These are phyloP conservation scores for Psilopogon haemacephalus DNA, from an alignment of 2,113 vertebrate species.

Conservation along the genomic window DNA sequence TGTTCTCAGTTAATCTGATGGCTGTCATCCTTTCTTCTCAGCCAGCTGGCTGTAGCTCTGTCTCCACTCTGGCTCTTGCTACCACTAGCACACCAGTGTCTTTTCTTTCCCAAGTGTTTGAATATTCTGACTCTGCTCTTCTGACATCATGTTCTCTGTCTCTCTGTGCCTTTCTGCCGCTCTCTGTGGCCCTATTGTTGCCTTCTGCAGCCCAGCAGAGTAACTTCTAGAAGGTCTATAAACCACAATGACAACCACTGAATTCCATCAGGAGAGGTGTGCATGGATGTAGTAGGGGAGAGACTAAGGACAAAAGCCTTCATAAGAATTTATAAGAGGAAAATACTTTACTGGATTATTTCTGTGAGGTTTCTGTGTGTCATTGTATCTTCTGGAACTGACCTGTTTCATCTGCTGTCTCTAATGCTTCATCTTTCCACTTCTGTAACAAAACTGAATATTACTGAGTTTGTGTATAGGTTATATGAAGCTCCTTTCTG, in stretches of 20 bases:
- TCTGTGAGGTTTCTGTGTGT: not conserved
- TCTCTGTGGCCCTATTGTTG: not conserved
- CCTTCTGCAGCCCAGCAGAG: not conserved
- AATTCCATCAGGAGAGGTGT: not conserved
- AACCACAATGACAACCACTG: not conserved
- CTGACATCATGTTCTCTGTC: not conserved
- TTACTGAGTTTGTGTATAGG: not conserved
- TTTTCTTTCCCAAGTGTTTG: not conserved
- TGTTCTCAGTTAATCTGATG: conserved; percentile 31
- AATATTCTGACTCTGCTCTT: not conserved
- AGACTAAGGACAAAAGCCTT: not conserved
- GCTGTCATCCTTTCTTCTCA: not conserved
- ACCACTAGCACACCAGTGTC: not conserved
- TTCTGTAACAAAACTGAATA: not conserved
- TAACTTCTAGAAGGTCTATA: not conserved
- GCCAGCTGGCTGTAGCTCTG: conserved; percentile 51
- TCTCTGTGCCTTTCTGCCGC: not conserved
- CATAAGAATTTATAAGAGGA: not conserved
- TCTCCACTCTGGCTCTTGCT: not conserved
- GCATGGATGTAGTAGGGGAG: not conserved
- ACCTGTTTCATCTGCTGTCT: not conserved
- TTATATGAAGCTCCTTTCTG: not conserved
- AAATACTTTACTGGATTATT: not conserved
- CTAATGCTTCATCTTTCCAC: not conserved
- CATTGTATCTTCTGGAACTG: not conserved